These are phyloP conservation scores for mouse (Mus musculus) DNA, from an alignment of 2,113 vertebrate genomes.

Conservation along the genomic window DNA sequence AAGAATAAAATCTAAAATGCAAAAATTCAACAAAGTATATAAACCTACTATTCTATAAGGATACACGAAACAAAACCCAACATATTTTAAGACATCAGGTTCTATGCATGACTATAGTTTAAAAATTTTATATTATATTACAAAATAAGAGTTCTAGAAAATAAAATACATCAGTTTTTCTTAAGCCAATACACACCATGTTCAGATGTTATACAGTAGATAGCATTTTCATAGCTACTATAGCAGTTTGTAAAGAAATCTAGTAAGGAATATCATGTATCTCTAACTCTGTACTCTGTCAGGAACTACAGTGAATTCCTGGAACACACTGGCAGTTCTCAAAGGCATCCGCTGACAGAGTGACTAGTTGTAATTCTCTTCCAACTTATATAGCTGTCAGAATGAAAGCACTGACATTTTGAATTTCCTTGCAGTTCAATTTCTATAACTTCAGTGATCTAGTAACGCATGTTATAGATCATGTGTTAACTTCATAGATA, in stretches of 20 bases:
- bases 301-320: not conserved
- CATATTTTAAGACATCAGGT: not conserved
- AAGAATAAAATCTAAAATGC: not conserved
- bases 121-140: not conserved
- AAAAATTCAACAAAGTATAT: not conserved
- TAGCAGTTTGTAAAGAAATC: constrained; percentile 21
- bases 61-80: not conserved
- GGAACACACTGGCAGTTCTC: not conserved
- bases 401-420: not conserved
- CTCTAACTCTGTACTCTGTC: not conserved
- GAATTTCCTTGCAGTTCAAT: not conserved
- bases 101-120: not conserved
- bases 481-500: not conserved
- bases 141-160: not conserved
- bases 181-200: not conserved
- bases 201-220: not conserved
- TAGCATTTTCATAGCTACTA: not conserved
- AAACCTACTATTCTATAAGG: not conserved
- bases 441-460: not conserved
- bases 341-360: not conserved
- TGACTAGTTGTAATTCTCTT: not conserved
- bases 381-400: not conserved
- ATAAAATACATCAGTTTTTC: not conserved
- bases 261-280: not conserved
- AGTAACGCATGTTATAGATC: not conserved